A percentile compares a stretch with the other conserved stretches of the same genome.
Conservation (phyloP, 2,888 invertebrate genomes). For the Parnassius orleans region DNA sequence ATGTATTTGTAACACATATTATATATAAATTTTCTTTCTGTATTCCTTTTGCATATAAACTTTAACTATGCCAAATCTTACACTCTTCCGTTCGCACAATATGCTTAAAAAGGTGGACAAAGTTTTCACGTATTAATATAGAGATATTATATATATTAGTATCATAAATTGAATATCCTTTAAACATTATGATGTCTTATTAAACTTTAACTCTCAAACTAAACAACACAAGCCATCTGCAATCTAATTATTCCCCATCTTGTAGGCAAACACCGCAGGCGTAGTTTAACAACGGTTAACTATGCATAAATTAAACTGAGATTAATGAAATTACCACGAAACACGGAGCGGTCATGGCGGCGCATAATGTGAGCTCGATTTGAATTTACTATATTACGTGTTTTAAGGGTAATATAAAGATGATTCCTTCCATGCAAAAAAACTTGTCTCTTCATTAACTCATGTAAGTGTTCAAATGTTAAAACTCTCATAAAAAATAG, state of each 20-base stretch:
- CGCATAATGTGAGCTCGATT: slow-evolving; percentile 45
- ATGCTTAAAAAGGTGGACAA: too few species aligned
- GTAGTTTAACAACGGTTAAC: slow-evolving; percentile 44
- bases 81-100: too few species aligned
- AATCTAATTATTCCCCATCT: slow-evolving; percentile 37
- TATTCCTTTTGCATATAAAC: too few species aligned
- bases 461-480: too few species aligned
- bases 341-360: slow-evolving; percentile 41
- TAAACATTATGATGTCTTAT: neutral
- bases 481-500: too few species aligned
- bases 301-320: slow-evolving; percentile 53
- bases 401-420: slow-evolving; percentile 18
- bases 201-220: slow-evolving; percentile 19
- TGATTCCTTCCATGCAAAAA: neutral
- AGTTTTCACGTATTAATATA: too few species aligned
- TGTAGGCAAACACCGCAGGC: slow-evolving; percentile 35
- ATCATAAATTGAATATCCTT: neutral
- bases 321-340: slow-evolving; percentile 52
- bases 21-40: too few species aligned
- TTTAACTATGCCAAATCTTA: too few species aligned
- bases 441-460: too few species aligned
- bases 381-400: slow-evolving; percentile 39
- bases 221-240: slow-evolving; percentile 27
- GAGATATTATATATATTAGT: too few species aligned
- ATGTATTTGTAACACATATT: too few species aligned